A percentile compares a stretch with the other conserved stretches of the same genome.
These are phyloP conservation scores for Aporophyla nigra DNA, from an alignment of 2,888 invertebrate species.

Conservation along the genomic window DNA sequence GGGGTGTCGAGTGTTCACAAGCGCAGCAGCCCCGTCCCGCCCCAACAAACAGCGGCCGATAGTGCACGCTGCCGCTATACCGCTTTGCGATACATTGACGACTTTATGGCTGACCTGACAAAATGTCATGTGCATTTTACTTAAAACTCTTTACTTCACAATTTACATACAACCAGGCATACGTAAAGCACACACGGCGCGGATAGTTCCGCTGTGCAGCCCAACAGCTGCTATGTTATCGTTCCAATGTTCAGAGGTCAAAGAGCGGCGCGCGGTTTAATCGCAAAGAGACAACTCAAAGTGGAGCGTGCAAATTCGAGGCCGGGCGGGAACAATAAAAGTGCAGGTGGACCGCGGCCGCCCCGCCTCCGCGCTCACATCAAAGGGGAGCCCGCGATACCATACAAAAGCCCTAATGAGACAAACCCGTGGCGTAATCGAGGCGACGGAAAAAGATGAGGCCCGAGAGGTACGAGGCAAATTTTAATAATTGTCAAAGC, in stretches of 20 bases:
- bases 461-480: constrained; percentile 90
- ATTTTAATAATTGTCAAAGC: constrained; percentile 92
- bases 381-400: constrained; percentile 89
- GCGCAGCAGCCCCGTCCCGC: constrained; percentile 67
- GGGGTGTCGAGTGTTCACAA: constrained; percentile 86
- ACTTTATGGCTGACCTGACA: constrained; percentile 56
- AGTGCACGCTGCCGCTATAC: constrained; percentile 46
- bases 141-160: constrained; percentile 55
- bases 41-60: constrained; percentile 64
- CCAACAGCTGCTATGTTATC: constrained; percentile 71
- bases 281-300: constrained; percentile 88
- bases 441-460: constrained; percentile 91
- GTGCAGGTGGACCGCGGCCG: constrained; percentile 88
- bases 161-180: constrained; percentile 44
- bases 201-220: constrained; percentile 32
- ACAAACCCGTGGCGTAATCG: constrained; percentile 91
- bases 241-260: constrained; percentile 77
- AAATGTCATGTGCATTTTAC: constrained; percentile 59
- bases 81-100: constrained; percentile 48
- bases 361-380: constrained; percentile 82
- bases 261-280: constrained; percentile 80
- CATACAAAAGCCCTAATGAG: constrained; percentile 91
- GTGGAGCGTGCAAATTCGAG: constrained; percentile 89
- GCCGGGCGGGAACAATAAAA: constrained; percentile 88
- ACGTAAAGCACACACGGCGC: constrained; percentile 36